A percentile compares a stretch with the other conserved stretches of the same genome.
Evolutionary conservation across 1,140 invertebrate species (phyloP).

Genomic region (Brachionus asplanchnoidis): DNA sequence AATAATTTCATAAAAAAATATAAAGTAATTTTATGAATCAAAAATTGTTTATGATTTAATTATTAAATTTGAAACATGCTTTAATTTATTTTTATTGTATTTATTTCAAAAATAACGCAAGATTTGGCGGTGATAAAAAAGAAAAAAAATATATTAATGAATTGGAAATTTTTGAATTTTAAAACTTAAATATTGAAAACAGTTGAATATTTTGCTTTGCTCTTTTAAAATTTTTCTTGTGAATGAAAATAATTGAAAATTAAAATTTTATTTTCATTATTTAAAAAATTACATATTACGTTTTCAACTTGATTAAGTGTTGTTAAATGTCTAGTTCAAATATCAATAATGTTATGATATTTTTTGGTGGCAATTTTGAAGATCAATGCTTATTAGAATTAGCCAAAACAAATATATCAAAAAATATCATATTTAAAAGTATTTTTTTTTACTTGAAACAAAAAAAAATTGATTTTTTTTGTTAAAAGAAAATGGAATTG

Average conservation of each 20-base stretch:
- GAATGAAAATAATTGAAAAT: not conserved
- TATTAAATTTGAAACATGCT: too few relatives aligned
- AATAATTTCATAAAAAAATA: too few relatives aligned
- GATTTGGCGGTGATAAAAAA: too few relatives aligned
- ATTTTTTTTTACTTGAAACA: not conserved
- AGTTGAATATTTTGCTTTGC: not conserved
- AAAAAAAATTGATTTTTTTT: not conserved
- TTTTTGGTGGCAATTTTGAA: not conserved
- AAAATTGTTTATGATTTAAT: too few relatives aligned
- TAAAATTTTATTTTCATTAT: not conserved
- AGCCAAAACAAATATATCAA: not conserved
- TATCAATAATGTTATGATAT: not conserved
- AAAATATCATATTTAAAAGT: not conserved
- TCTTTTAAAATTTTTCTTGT: not conserved
- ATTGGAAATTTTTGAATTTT: too few relatives aligned
- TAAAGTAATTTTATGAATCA: too few relatives aligned
- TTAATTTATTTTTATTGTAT: too few relatives aligned
- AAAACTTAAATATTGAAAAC: too few relatives aligned
- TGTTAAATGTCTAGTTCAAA: not conserved
- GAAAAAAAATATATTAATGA: too few relatives aligned
- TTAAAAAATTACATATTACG: not conserved
- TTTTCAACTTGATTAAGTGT: not conserved
- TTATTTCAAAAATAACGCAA: too few relatives aligned
- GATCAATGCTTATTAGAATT: not conserved
- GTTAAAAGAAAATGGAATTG: too few relatives aligned